A percentile compares a stretch with the other conserved stretches of the same genome.
Evolutionary conservation across 2,888 invertebrate species (phyloP).

Genomic region (Caprella mutica): DNA sequence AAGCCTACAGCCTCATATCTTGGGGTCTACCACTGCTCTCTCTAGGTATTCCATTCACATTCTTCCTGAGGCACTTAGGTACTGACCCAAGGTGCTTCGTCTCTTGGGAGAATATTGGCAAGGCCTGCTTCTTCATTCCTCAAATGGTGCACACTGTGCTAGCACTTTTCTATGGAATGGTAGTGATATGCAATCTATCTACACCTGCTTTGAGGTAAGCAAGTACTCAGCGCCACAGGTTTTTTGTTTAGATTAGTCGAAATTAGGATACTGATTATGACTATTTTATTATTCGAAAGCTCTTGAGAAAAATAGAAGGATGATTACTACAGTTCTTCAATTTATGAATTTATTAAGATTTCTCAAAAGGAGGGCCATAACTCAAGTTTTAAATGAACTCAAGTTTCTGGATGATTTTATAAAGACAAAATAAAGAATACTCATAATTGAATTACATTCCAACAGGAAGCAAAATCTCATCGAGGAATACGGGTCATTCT

Average conservation of each 20-base stretch:
- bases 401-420: no score
- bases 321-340: no score
- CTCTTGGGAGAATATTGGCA: slow-evolving; percentile 20
- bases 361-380: no score
- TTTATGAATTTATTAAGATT: no score
- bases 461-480: slow-evolving; percentile 32
- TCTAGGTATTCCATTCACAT: slow-evolving; percentile 17
- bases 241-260: no score
- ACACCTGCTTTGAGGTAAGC: slow-evolving; percentile 19
- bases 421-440: no score
- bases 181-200: slow-evolving; percentile 28
- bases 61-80: slow-evolving; percentile 28
- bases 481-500: slow-evolving; percentile 34
- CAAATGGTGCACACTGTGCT: slow-evolving; percentile 7
- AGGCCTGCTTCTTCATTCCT: slow-evolving; percentile 26
- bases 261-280: no score
- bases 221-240: not conserved
- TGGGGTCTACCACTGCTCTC: slow-evolving; percentile 24
- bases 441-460: not conserved
- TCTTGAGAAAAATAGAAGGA: no score
- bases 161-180: slow-evolving; percentile 19
- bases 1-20: slow-evolving; percentile 18
- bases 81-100: slow-evolving; percentile 34
- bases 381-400: no score
- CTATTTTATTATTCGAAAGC: no score